These are phyloP conservation scores for Oryctolagus cuniculus DNA, from an alignment of 2,113 vertebrate species.

Conservation along the genomic window mOryCun1.1 NC_091449.1:11186001-11186500, in stretches of 20 bases:
- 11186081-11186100: slow-evolving; percentile 94
- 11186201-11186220: slow-evolving; percentile 91
- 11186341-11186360: too few species aligned
- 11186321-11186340: too few species aligned
- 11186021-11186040: slow-evolving; percentile 95
- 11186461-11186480: too few species aligned
- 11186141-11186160: slow-evolving; percentile 95
- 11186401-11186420: too few species aligned
- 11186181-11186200: slow-evolving; percentile 90
- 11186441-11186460: too few species aligned
- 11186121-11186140: slow-evolving; percentile 96
- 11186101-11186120: slow-evolving; percentile 94
- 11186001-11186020: slow-evolving; percentile 80
- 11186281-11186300: background rate
- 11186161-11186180: slow-evolving; percentile 94
- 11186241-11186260: slow-evolving; percentile 95
- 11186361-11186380: too few species aligned
- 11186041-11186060: slow-evolving; percentile 99
- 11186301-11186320: too few species aligned
- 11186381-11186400: too few species aligned
- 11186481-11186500: too few species aligned
- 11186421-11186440: too few species aligned
- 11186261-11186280: slow-evolving; percentile 84
- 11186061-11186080: slow-evolving; percentile 96
- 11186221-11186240: slow-evolving; percentile 91